A percentile compares a stretch with the other conserved stretches of the same genome.
Evolutionary conservation across 2,113 vertebrate genomes (phyloP).

Genomic region (Prionailurus viverrinus): DNA sequence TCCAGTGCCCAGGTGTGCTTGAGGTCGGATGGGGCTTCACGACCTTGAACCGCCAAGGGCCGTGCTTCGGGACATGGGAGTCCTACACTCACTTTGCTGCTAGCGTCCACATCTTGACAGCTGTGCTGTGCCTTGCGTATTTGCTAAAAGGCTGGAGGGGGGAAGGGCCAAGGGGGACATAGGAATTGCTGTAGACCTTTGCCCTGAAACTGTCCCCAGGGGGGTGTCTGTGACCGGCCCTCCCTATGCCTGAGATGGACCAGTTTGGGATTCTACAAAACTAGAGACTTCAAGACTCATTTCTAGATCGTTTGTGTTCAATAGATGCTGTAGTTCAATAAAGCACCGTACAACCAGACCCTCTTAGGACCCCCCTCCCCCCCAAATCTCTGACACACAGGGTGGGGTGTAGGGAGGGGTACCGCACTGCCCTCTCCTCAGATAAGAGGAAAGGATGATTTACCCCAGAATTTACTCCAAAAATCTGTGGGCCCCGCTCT

Average conservation of each 20-base stretch:
- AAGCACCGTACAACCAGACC: no score
- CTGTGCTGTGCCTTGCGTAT: no score
- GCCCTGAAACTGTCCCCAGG: neutral
- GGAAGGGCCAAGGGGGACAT: neutral
- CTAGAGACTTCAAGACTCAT: neutral
- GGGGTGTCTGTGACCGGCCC: neutral
- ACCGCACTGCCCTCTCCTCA: neutral
- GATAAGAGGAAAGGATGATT: neutral
- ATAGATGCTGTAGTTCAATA: no score
- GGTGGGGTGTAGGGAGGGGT: neutral
- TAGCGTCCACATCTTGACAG: no score
- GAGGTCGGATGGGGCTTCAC: rapidly evolving
- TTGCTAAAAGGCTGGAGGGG: neutral
- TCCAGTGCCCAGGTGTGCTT: rapidly evolving
- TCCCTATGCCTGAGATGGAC: neutral
- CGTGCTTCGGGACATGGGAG: rapidly evolving
- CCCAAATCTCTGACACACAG: neutral
- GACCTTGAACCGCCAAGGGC: neutral
- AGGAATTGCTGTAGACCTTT: neutral
- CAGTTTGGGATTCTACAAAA: neutral
- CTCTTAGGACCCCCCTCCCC: neutral
- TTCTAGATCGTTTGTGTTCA: neutral
- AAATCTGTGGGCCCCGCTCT: neutral
- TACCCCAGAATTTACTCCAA: neutral
- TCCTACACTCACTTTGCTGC: rapidly evolving